phyloP scores from a whole-genome alignment of 2,888 invertebrate species.

The Apodemia zela region DNA sequence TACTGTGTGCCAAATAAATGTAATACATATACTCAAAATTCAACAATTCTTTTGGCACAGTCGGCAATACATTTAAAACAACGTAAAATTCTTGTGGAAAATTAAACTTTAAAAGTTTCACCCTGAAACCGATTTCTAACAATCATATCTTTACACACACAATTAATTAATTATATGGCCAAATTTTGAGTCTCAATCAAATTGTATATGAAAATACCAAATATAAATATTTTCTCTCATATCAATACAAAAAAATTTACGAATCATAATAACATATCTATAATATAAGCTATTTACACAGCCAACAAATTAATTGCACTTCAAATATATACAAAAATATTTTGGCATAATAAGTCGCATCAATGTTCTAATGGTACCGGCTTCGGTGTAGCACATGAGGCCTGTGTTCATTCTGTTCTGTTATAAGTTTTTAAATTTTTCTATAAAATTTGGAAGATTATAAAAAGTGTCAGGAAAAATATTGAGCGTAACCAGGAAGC shows the following conservation, averaged over 20 bases:
- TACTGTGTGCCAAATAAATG: too few species aligned
- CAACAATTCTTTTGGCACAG: too few species aligned
- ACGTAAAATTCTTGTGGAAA: not conserved
- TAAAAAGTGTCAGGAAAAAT: too few species aligned
- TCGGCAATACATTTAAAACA: too few species aligned
- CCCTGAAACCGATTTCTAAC: not conserved
- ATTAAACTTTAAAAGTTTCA: not conserved
- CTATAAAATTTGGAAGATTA: too few species aligned
- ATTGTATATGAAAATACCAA: not conserved
- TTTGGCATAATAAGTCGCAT: not conserved
- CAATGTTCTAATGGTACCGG: too few species aligned
- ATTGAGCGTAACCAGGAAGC: too few species aligned
- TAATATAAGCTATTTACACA: slow-evolving; percentile 8
- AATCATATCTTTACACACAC: not conserved
- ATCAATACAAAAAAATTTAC: not conserved
- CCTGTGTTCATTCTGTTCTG: too few species aligned
- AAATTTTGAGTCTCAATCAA: not conserved
- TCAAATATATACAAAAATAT: not conserved
- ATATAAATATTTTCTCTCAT: slow-evolving; percentile 6
- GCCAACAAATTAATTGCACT: slow-evolving; percentile 11
- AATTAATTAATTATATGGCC: not conserved
- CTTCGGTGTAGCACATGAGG: too few species aligned
- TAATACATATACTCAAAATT: too few species aligned
- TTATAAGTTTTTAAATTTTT: too few species aligned
- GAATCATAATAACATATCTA: not conserved